phyloP scores from a whole-genome alignment of 2,797 vertebrate species.

The Paedocypris micromegethes region DNA sequence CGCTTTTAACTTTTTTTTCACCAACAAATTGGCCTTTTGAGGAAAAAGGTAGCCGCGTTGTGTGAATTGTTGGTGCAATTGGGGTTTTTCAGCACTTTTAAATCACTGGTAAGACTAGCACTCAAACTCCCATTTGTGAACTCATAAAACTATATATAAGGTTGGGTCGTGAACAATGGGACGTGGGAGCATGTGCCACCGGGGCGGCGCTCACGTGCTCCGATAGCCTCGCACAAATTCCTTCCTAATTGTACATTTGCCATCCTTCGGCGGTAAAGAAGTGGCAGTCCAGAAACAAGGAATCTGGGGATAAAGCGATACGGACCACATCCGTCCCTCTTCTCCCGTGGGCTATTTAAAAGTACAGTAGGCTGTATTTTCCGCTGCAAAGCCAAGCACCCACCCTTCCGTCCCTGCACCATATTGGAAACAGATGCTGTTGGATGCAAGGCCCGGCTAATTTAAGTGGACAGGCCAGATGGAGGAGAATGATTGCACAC shows the following conservation, averaged over 20 bases:
- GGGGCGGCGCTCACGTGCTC: conserved; percentile 39
- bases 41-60: too few relatives aligned
- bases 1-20: conserved; percentile 41
- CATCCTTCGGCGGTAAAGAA: conserved; percentile 69
- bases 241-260: conserved; percentile 77
- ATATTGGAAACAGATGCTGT: conserved; percentile 82
- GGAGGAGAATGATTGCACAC: conserved; percentile 72
- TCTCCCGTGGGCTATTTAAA: conserved; percentile 79
- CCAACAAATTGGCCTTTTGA: conserved; percentile 58
- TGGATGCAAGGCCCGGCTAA: conserved; percentile 76
- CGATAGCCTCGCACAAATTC: conserved; percentile 71
- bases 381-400: conserved; percentile 74
- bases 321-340: conserved; percentile 68
- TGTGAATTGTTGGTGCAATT: conserved; percentile 74
- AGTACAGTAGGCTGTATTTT: conserved; percentile 82
- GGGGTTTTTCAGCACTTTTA: conserved; percentile 62
- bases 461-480: conserved; percentile 79
- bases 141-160: conserved; percentile 3
- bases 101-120: conserved; percentile 53
- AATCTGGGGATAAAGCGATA: conserved; percentile 69
- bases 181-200: conserved; percentile 19
- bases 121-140: conserved; percentile 29
- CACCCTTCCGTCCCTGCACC: conserved; percentile 76
- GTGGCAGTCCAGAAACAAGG: conserved; percentile 71
- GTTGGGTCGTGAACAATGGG: background rate